Percentiles rank a stretch among this genome's conserved stretches.
Conservation (phyloP, 37 sponge, comb jelly and placozoan genomes). For the Halisarca cf. caerulea region DNA sequence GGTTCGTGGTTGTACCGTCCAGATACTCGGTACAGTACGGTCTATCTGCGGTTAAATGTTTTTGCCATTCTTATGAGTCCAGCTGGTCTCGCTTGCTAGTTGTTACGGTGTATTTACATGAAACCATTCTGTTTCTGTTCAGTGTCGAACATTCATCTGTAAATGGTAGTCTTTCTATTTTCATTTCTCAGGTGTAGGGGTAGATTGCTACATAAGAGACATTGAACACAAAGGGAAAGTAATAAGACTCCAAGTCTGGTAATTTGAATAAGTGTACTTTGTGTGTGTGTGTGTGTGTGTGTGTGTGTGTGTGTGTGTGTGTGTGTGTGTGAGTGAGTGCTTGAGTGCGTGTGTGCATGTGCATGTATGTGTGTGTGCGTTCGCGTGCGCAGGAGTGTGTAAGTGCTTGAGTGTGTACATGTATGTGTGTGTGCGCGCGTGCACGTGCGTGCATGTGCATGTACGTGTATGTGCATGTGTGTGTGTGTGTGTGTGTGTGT, state of each 20-base stretch:
- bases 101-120: too few relatives aligned
- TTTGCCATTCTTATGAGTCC: too few relatives aligned
- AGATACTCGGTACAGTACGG: too few relatives aligned
- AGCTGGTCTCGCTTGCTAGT: too few relatives aligned
- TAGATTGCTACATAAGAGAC: conserved; percentile 76
- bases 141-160: too few relatives aligned
- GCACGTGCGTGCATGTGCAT: not conserved
- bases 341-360: conserved; percentile 3
- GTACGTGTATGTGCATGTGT: not conserved
- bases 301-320: conserved; percentile 24
- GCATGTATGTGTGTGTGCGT: conserved; percentile 10
- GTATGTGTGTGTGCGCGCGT: not conserved
- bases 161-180: too few relatives aligned
- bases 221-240: conserved; percentile 33
- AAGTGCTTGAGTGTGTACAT: not conserved
- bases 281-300: not conserved
- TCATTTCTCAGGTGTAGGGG: conserved; percentile 22
- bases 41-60: too few relatives aligned
- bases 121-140: too few relatives aligned
- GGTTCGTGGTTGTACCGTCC: too few relatives aligned
- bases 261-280: not conserved
- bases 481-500: conserved; percentile 19
- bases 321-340: conserved; percentile 1
- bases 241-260: conserved; percentile 75
- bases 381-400: not conserved